phyloP scores from a whole-genome alignment of 2,888 invertebrate species.

The Philaethria dido region DNA sequence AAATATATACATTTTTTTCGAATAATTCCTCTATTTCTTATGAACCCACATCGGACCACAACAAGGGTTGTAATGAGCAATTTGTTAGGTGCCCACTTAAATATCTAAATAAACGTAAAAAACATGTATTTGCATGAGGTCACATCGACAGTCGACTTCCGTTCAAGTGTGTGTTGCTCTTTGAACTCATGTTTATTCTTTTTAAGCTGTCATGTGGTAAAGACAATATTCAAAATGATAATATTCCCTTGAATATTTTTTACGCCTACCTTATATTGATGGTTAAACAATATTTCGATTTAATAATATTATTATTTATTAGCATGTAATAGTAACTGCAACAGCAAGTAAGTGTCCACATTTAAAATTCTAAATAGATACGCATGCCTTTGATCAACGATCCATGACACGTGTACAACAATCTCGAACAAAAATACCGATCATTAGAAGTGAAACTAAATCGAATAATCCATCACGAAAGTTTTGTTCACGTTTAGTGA shows the following conservation, averaged over 20 bases:
- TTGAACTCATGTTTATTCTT: conserved; percentile 44
- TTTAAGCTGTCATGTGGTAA: conserved; percentile 9
- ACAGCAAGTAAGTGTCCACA: background rate
- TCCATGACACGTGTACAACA: conserved; percentile 40
- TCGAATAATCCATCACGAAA: conserved; percentile 75
- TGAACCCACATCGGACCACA: background rate
- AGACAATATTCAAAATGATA: conserved; percentile 8
- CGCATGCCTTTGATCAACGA: conserved; percentile 40
- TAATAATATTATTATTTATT: background rate
- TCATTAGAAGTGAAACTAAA: conserved; percentile 77
- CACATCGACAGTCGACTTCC: conserved; percentile 56
- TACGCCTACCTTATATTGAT: background rate
- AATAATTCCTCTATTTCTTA: too few species aligned
- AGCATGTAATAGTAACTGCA: background rate
- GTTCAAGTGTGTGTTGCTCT: conserved; percentile 55
- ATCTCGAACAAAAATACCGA: conserved; percentile 43
- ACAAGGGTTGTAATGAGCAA: background rate
- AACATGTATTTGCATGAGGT: conserved; percentile 42
- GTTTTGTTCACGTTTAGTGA: conserved; percentile 68
- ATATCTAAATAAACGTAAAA: conserved; percentile 32
- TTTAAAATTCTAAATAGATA: conserved; percentile 28
- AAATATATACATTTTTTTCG: too few species aligned
- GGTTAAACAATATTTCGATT: background rate
- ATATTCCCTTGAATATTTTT: conserved; percentile 7
- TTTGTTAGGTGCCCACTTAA: background rate